A percentile compares a stretch with the other conserved stretches of the same genome.
These are phyloP conservation scores for Galendromus occidentalis DNA, from an alignment of 1,140 invertebrate species.

Conservation along the genomic window DNA sequence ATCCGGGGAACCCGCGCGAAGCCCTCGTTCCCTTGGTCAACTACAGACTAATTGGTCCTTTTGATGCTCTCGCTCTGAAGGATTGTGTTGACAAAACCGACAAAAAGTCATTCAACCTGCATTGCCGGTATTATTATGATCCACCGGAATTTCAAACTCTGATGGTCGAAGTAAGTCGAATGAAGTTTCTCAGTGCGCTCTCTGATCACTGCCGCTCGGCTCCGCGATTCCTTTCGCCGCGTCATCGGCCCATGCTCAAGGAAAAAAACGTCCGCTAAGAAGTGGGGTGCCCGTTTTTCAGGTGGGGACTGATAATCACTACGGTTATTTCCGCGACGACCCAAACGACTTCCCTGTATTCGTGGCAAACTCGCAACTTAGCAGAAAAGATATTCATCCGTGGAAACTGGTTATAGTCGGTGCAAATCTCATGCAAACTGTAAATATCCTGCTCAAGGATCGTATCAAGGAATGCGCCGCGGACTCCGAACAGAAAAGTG, in stretches of 20 bases:
- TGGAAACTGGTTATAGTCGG: not conserved
- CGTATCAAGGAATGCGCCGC: not conserved
- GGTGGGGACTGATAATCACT: slow-evolving; percentile 40
- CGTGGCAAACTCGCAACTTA: slow-evolving; percentile 32
- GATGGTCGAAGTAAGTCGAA: slow-evolving; percentile 17
- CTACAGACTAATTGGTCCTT: slow-evolving; percentile 60
- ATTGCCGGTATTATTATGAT: slow-evolving; percentile 82
- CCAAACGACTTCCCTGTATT: slow-evolving; percentile 49
- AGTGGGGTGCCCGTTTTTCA: no score
- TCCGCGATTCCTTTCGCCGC: no score
- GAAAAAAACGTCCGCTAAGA: no score
- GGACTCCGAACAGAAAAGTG: not conserved
- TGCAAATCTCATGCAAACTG: not conserved
- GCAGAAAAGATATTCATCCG: not conserved
- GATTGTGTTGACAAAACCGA: slow-evolving; percentile 33
- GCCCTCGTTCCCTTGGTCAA: slow-evolving; percentile 22
- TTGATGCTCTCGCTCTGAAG: slow-evolving; percentile 51
- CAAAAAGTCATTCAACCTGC: slow-evolving; percentile 41
- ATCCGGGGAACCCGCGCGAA: slow-evolving; percentile 35
- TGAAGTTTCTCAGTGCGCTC: no score
- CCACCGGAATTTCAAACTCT: slow-evolving; percentile 58
- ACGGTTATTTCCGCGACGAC: slow-evolving; percentile 37
- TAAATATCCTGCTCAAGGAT: not conserved
- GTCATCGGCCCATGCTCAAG: no score
- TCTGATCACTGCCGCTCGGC: no score